phyloP scores from a whole-genome alignment of 2,888 invertebrate species.

The Drosophila greeni region DNA sequence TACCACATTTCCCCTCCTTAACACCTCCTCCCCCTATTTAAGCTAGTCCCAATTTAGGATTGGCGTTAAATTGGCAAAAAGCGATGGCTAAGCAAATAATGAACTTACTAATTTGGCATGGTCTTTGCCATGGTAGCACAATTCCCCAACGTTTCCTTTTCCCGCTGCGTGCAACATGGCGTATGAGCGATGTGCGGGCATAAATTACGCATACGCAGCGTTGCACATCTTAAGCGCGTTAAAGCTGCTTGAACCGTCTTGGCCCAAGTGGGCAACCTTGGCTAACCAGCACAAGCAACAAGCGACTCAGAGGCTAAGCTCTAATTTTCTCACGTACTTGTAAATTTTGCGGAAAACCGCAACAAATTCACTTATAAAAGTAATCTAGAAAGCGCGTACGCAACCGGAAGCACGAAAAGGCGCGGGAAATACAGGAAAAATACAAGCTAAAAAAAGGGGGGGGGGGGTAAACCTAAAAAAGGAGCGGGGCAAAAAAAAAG shows the following conservation, averaged over 20 bases:
- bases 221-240: slow-evolving; percentile 33
- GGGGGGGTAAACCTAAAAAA: slow-evolving; percentile 23
- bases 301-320: slow-evolving; percentile 64
- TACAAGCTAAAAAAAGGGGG: slow-evolving; percentile 19
- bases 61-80: slow-evolving; percentile 57
- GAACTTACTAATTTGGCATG: slow-evolving; percentile 58
- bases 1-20: too few species aligned
- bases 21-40: slow-evolving; percentile 3
- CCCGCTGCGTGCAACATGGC: slow-evolving; percentile 37
- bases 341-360: slow-evolving; percentile 73
- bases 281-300: slow-evolving; percentile 50
- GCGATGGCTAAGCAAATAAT: slow-evolving; percentile 52
- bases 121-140: slow-evolving; percentile 8
- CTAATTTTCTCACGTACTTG: slow-evolving; percentile 74
- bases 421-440: slow-evolving; percentile 22
- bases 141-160: background rate
- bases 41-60: slow-evolving; percentile 30
- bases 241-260: slow-evolving; percentile 25
- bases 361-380: slow-evolving; percentile 73
- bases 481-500: slow-evolving; percentile 18
- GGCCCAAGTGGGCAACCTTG: slow-evolving; percentile 27
- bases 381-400: slow-evolving; percentile 71
- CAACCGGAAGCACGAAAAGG: slow-evolving; percentile 66
- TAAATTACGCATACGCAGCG: slow-evolving; percentile 56
- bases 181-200: slow-evolving; percentile 49